Percentiles rank a stretch among this genome's conserved stretches.
Conservation (phyloP, 2,797 vertebrate species). For the Acrocephalus scirpaceus region DNA sequence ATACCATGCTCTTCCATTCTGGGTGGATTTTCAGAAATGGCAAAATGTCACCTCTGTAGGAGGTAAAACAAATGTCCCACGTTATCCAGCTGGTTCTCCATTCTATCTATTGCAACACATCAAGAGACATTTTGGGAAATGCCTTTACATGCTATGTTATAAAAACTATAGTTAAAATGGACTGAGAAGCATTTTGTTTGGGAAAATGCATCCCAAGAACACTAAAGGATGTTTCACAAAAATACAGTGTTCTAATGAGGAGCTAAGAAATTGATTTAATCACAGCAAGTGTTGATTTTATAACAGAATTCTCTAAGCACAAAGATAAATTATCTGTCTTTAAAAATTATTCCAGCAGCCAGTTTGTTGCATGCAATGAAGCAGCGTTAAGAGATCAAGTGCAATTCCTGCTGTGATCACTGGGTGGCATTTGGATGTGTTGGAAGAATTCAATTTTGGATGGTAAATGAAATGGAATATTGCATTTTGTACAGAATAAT, state of each 20-base stretch:
- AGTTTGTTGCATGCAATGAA: rapidly evolving
- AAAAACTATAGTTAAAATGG: background rate
- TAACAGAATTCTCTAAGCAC: background rate
- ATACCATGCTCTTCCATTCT: background rate
- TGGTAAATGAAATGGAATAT: background rate
- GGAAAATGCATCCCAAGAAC: background rate
- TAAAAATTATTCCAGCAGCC: background rate
- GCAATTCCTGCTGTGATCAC: background rate
- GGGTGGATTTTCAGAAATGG: background rate
- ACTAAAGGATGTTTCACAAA: background rate
- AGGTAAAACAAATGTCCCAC: background rate
- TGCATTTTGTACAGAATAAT: background rate
- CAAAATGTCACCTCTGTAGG: background rate
- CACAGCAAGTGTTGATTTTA: background rate
- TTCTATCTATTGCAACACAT: background rate
- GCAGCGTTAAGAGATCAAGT: rapidly evolving
- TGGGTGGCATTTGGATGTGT: conserved; percentile 10
- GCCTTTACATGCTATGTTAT: background rate
- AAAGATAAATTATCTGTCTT: background rate
- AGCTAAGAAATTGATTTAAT: background rate
- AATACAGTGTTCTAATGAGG: background rate
- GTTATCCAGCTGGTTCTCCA: background rate
- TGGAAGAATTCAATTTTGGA: background rate
- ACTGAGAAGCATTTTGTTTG: background rate
- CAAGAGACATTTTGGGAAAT: background rate